Percentiles rank a stretch among this genome's conserved stretches.
Conservation (phyloP, 2,888 invertebrate genomes). For the Meteorus colon region DNA sequence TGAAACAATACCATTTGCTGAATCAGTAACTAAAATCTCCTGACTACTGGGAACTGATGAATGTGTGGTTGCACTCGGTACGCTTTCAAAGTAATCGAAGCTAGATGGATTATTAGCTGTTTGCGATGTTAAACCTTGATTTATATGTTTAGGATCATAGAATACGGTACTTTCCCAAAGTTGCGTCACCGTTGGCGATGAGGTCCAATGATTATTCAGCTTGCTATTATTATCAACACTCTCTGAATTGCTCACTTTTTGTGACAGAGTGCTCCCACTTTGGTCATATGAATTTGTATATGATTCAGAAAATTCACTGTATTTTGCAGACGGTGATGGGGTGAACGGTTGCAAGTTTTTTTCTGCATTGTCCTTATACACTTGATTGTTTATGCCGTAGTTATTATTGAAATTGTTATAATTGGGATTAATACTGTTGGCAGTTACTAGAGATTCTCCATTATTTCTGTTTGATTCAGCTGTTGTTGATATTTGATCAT, state of each 20-base stretch:
- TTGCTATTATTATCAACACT: constrained; percentile 61
- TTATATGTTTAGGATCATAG: constrained; percentile 83
- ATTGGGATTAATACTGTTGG: constrained; percentile 60
- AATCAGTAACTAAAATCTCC: constrained; percentile 56
- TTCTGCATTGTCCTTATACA: not conserved
- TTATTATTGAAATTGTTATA: constrained; percentile 56
- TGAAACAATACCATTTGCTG: constrained; percentile 64
- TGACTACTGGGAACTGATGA: constrained; percentile 22
- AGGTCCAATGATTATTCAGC: constrained; percentile 74
- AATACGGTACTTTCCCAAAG: constrained; percentile 82
- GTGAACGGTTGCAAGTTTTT: constrained; percentile 8
- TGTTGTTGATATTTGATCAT: constrained; percentile 55
- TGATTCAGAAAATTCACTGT: not conserved
- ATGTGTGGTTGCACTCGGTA: constrained; percentile 52
- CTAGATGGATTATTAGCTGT: constrained; percentile 55
- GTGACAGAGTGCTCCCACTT: constrained; percentile 33
- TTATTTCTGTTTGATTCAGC: constrained; percentile 39
- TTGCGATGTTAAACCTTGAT: constrained; percentile 78
- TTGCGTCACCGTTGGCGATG: constrained; percentile 75
- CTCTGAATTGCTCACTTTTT: constrained; percentile 20
- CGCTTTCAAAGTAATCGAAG: constrained; percentile 56
- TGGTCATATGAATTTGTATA: constrained; percentile 5
- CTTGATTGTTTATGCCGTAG: not conserved
- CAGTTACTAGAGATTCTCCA: constrained; percentile 60
- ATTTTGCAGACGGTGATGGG: constrained; percentile 37